Evolutionary conservation across 2,797 vertebrate species (phyloP).

Genomic region (Mionectes olivaceus): DNA sequence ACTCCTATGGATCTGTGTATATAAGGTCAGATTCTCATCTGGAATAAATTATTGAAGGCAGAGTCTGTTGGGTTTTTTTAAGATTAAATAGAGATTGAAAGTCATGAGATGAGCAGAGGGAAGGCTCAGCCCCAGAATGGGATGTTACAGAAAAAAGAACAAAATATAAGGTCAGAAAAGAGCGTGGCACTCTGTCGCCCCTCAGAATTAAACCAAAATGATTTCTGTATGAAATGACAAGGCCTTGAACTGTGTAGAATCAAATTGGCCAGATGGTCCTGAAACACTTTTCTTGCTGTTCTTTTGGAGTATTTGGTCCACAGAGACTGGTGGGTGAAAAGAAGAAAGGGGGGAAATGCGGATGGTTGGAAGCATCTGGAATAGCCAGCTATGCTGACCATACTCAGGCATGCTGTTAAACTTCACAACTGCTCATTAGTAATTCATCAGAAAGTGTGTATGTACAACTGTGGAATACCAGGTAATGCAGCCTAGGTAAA

Average conservation of each 20-base stretch:
- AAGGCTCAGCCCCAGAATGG: neutral
- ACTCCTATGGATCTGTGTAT: neutral
- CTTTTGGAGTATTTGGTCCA: neutral
- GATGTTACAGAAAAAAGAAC: neutral
- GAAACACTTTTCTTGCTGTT: neutral
- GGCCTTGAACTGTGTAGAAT: neutral
- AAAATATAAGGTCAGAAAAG: neutral
- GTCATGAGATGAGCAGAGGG: conserved; percentile 9
- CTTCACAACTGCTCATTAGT: neutral
- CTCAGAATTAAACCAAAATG: neutral
- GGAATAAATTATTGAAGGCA: conserved; percentile 44
- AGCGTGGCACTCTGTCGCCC: neutral
- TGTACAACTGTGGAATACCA: neutral
- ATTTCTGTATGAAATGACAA: neutral
- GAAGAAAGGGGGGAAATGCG: neutral
- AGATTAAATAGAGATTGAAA: conserved; percentile 15
- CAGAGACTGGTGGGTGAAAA: neutral
- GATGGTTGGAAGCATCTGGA: neutral
- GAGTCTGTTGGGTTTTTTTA: neutral
- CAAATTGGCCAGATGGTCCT: neutral
- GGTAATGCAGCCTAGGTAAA: neutral
- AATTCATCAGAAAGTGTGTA: neutral
- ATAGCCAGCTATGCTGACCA: neutral
- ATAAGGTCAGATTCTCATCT: conserved; percentile 45
- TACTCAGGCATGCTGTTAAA: neutral